These are phyloP conservation scores for Drosophila prosaltans DNA, from an alignment of 1,140 invertebrate genomes.

Conservation along the genomic window DNA sequence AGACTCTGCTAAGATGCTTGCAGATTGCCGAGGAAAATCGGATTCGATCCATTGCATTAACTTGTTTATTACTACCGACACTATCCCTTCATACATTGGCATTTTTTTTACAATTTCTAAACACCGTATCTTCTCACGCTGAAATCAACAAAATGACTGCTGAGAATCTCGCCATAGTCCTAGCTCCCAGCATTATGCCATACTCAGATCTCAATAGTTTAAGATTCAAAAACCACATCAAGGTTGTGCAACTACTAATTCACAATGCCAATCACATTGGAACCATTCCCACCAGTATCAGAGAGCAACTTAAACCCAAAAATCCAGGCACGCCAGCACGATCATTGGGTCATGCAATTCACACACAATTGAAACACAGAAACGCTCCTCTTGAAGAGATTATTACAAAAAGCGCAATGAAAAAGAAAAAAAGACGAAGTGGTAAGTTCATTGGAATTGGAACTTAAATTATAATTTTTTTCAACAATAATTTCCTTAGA, in stretches of 20 bases:
- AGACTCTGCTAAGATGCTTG: constrained; percentile 89
- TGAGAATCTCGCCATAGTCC: constrained; percentile 91
- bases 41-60: constrained; percentile 83
- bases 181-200: constrained; percentile 93
- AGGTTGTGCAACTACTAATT: constrained; percentile 89
- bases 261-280: constrained; percentile 90
- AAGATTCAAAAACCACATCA: constrained; percentile 86
- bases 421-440: constrained; percentile 90
- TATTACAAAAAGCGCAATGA: constrained; percentile 66
- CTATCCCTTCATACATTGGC: constrained; percentile 88
- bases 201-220: constrained; percentile 85
- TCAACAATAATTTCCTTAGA: constrained; percentile 83
- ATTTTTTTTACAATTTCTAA: constrained; percentile 88
- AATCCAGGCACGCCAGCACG: not conserved
- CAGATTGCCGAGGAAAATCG: constrained; percentile 78
- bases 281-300: constrained; percentile 86
- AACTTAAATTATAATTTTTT: constrained; percentile 23
- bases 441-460: constrained; percentile 84
- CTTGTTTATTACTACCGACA: constrained; percentile 87
- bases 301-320: constrained; percentile 30
- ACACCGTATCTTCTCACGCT: constrained; percentile 85
- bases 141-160: constrained; percentile 92
- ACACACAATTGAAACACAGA: constrained; percentile 13
- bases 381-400: not conserved
- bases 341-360: not conserved